Conservation (phyloP, 2,888 invertebrate species). For the Tachystola acroxantha region DNA sequence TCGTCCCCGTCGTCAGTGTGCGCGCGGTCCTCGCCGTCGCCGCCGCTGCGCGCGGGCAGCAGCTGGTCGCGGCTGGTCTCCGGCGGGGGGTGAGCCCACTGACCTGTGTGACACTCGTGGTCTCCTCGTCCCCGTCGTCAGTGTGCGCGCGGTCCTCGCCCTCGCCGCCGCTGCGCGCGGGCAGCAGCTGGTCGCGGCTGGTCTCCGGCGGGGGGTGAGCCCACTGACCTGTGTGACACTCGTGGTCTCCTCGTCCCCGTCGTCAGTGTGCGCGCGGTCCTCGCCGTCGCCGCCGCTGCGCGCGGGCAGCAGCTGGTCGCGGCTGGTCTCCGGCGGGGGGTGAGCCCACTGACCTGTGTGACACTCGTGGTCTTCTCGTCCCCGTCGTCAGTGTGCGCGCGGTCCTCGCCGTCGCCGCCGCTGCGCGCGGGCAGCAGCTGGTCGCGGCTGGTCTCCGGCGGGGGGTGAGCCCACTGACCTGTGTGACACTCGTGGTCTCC, state of each 20-base stretch:
- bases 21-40: conserved; percentile 42
- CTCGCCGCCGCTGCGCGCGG: conserved; percentile 43
- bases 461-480: too few relatives aligned
- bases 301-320: conserved; percentile 35
- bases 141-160: conserved; percentile 33
- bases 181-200: conserved; percentile 32
- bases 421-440: conserved; percentile 38
- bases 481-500: too few relatives aligned
- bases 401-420: conserved; percentile 48
- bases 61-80: conserved; percentile 25
- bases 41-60: conserved; percentile 41
- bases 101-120: too few relatives aligned
- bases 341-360: too few relatives aligned
- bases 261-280: too few relatives aligned
- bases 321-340: conserved; percentile 17
- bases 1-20: conserved; percentile 13
- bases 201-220: conserved; percentile 16
- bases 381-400: too few relatives aligned
- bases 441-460: conserved; percentile 21
- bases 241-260: too few relatives aligned
- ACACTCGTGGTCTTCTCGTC: too few relatives aligned
- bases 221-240: too few relatives aligned
- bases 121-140: conserved; percentile 15
- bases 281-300: conserved; percentile 48
- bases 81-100: conserved; percentile 15